Base-by-base conservation (phyloP, 2,888 invertebrate genomes). In the Drosophila ezoana region DNA sequence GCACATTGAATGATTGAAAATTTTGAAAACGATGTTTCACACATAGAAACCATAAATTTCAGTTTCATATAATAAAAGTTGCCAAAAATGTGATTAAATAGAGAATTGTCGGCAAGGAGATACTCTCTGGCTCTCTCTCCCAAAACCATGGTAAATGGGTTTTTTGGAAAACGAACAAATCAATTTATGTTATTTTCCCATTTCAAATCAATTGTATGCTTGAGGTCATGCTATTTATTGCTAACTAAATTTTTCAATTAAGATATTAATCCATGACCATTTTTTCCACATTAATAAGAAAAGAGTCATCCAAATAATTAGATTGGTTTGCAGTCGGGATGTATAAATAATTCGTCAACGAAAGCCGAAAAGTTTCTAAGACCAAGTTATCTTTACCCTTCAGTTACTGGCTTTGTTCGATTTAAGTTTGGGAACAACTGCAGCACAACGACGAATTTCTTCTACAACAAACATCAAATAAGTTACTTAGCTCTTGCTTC, bases 1-100 rank as follows among this genome's bases (percentile, higher is more conserved):
- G 67, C 73, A 76, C 80, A 83, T 82, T 78, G 76, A 82, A 86
- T 82, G 80, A 86, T 82, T 82, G 80, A 69, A 80, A 76, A 60
- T 43, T 35, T 61, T 48, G 33, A 33, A 49, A 28, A 37, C 54
- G 28, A 23, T 57, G 37, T 16, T 14, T 28, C 60, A 57, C 49
- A 67, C 41, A 23, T 54, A 45, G 35, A 59, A 73, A 57, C 37
- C 63, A 64, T 57, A 60, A 38, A 56, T 56, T 14, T 58, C 49
- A 38, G 23, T 47, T 43, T 9, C 20, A 48, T 8, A 18, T 32
- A n/a, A 28, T 9, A 9, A 4, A 18, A 32, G 18, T 60, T 59
- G 8, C 10, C 4, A 16, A 14, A 4, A 4, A 10, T 35, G 35
- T 11, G 13, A 35, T 13, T 10, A 35, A 35, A 35, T 35, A 0